phyloP scores from a whole-genome alignment of 2,113 vertebrate genomes.

The Coptodon rendalli region DNA sequence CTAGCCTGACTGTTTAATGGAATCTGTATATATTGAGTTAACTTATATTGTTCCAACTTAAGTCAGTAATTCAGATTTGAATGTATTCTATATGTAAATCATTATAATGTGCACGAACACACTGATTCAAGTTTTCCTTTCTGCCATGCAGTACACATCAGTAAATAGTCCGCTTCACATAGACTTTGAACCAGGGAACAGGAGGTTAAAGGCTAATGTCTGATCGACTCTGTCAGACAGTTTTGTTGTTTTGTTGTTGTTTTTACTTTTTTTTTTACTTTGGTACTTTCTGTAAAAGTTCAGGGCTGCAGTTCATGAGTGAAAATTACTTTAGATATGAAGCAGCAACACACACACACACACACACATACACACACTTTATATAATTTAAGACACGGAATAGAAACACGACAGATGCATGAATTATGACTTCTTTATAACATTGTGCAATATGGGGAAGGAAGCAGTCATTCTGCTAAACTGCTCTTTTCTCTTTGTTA shows the following conservation, averaged over 20 bases:
- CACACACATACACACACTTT: not conserved
- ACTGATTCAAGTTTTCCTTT: not conserved
- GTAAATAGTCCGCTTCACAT: not conserved
- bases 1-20: not conserved
- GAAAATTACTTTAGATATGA: not conserved
- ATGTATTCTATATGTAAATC: not conserved
- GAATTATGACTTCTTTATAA: conserved; percentile 26
- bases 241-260: not conserved
- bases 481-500: not conserved
- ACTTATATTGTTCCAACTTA: not conserved
- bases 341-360: not conserved
- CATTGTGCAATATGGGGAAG: conserved; percentile 12
- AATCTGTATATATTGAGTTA: not conserved
- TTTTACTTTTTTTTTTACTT: not conserved
- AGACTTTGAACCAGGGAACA: not conserved
- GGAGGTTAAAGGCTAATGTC: not conserved
- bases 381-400: not conserved
- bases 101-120: not conserved
- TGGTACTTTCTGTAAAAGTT: not conserved
- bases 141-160: not conserved
- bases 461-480: not conserved
- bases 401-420: not conserved
- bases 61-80: not conserved
- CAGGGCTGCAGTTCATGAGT: not conserved
- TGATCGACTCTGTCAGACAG: not conserved